A percentile compares a stretch with the other conserved stretches of the same genome.
Conservation (phyloP, 2,797 vertebrate genomes). For the Falco peregrinus region DNA sequence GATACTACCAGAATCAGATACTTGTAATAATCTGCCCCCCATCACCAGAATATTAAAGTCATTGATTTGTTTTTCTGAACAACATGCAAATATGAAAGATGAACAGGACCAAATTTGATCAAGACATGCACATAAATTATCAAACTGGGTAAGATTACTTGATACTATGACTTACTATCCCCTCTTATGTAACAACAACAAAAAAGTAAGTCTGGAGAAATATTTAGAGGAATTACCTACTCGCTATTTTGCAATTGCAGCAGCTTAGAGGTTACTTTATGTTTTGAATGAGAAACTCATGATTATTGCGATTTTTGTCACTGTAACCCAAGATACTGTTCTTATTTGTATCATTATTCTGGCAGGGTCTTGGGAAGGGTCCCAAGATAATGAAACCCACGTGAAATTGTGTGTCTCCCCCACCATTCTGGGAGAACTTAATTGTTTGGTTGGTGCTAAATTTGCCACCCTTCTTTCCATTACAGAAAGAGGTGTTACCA, state of each 20-base stretch:
- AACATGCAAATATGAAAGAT: not conserved
- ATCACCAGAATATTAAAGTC: not conserved
- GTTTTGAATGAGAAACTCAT: not conserved
- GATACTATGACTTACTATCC: not conserved
- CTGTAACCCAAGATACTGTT: not conserved
- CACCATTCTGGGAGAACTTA: not conserved
- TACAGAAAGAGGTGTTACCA: not conserved
- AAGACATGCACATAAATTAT: not conserved
- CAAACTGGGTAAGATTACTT: not conserved
- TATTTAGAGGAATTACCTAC: not conserved
- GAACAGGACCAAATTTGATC: not conserved
- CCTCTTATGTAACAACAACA: not conserved
- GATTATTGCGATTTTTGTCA: not conserved
- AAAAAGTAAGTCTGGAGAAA: not conserved
- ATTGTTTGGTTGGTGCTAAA: not conserved
- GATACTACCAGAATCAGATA: not conserved
- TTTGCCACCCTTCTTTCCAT: not conserved
- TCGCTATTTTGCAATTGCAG: not conserved
- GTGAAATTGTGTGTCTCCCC: rapidly evolving
- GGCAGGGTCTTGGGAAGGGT: not conserved
- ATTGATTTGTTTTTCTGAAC: not conserved
- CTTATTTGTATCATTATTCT: not conserved
- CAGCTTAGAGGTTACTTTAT: not conserved
- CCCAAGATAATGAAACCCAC: rapidly evolving
- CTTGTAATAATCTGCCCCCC: not conserved